Base-by-base conservation (phyloP, 2,888 invertebrate genomes). In the Heliconius ismenius region DNA sequence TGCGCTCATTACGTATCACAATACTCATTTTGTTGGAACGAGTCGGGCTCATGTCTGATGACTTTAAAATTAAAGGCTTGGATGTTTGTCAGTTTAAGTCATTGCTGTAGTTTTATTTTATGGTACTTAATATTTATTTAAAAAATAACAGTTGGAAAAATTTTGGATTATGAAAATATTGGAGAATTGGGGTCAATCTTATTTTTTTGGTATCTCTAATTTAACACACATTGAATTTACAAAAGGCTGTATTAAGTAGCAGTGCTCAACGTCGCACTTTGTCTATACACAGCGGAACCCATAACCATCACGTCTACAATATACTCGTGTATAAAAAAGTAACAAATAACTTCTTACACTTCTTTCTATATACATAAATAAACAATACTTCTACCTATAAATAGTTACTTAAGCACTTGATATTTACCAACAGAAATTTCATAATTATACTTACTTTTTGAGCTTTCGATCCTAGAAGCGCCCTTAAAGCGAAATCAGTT, bases 401-500 rank as follows among this genome's bases (percentile, higher is more conserved):
- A 26, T 7, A 62, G 13, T 28, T 0, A 26, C n/a, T 54, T 58
- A 58, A 70, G 15, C 54, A 24, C 36, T 32, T 32, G 15, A 32
- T 58, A 58, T 7, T 58, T 43, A 15, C 10, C 3, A 76, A 72
- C 36, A 58, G 39, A 43, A 67, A 43, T 67, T 58, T 54, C 32
- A 76, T 32, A 54, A 70, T 76, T 72, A 65, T n/a, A 60, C 32
- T 70, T 73, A 58, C 72, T 63, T 72, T 72, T 72, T 65, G 65
- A 64, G 75, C 70, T 74, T 75, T 70, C 62, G 65, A n/a, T 65
- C 24, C n/a, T 67, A 67, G 65, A 60, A 75, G 70, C 65, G 43
- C 68, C 68, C 76, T 76, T 72, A 73, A 49, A 75, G 65, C 70
- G 67, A 78, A 76, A 76, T 78, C 76, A 74, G 78, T 78, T 76